Evolutionary conservation across 2,113 vertebrate species (phyloP).

Genomic region (Hippolais icterina): DNA sequence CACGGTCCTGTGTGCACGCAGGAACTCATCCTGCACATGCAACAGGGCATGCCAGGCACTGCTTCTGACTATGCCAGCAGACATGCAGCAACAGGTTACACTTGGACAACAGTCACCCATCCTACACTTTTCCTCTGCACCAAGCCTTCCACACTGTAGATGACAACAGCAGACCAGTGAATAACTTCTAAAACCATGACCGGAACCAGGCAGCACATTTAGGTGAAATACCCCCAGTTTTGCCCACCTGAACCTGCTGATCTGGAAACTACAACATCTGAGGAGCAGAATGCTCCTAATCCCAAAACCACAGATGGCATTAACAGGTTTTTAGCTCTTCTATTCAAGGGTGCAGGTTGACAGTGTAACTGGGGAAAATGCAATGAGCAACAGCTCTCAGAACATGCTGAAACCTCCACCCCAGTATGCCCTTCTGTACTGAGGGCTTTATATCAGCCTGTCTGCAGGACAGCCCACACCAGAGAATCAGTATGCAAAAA

Average conservation of each 20-base stretch:
- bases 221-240: background rate
- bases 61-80: background rate
- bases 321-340: background rate
- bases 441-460: background rate
- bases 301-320: rapidly evolving
- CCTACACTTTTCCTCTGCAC: background rate
- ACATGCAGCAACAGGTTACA: background rate
- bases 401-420: rapidly evolving
- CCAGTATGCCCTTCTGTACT: rapidly evolving
- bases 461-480: rapidly evolving
- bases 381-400: background rate
- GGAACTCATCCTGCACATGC: background rate
- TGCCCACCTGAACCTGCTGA: background rate
- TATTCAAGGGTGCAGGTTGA: background rate
- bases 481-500: background rate
- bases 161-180: background rate
- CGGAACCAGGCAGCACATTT: background rate
- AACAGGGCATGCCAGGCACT: background rate
- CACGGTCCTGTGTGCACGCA: rapidly evolving
- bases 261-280: background rate
- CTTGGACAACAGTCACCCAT: background rate
- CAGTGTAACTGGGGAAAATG: rapidly evolving
- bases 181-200: background rate
- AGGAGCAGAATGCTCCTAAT: background rate
- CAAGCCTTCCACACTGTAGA: background rate